phyloP scores from a whole-genome alignment of 2,888 invertebrate genomes.

The Lingula anatina region DNA sequence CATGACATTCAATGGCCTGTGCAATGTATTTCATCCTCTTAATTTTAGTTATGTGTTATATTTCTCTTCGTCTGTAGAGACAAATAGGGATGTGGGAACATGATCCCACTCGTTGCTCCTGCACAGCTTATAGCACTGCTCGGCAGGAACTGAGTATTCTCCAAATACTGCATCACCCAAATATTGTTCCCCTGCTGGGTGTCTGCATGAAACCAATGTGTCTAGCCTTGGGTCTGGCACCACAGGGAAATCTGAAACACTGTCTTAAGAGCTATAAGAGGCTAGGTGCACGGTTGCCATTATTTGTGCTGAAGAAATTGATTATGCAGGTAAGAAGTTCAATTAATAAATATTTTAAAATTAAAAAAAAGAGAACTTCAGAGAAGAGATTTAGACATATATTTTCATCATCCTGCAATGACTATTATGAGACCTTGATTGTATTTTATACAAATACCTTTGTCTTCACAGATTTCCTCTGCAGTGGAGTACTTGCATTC shows the following conservation, averaged over 20 bases:
- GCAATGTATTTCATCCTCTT: no score
- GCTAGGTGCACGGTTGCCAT: constrained; percentile 75
- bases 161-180: constrained; percentile 78
- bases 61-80: no score
- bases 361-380: no score
- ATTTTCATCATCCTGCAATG: no score
- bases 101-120: constrained; percentile 85
- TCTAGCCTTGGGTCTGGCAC: constrained; percentile 83
- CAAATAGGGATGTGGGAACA: constrained; percentile 90
- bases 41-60: no score
- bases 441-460: no score
- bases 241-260: constrained; percentile 82
- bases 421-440: no score
- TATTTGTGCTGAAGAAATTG: constrained; percentile 76
- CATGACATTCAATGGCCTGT: no score
- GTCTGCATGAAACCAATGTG: constrained; percentile 85
- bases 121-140: constrained; percentile 93
- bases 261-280: constrained; percentile 79
- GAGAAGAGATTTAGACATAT: no score
- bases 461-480: constrained; percentile 68
- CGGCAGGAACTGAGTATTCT: constrained; percentile 90
- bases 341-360: no score
- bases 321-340: constrained; percentile 66
- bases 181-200: constrained; percentile 88
- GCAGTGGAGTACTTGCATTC: constrained; percentile 94